Evolutionary conservation across 1,140 invertebrate genomes (phyloP).

Genomic region (Propsilocerus akamusi): DNA sequence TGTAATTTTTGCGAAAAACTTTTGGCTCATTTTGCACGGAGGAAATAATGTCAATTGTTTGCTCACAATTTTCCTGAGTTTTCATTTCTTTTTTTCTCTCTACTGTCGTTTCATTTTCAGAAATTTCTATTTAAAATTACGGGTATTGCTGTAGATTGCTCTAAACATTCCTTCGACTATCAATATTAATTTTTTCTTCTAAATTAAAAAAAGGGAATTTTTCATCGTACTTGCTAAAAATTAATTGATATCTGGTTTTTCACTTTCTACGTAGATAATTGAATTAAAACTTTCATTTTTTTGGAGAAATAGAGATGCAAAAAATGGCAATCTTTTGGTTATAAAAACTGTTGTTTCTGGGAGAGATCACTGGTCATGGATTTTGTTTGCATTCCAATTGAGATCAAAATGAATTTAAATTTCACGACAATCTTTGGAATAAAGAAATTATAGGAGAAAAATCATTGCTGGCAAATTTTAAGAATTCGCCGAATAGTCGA

Average conservation of each 20-base stretch:
- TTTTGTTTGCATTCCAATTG: not conserved
- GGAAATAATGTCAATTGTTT: not conserved
- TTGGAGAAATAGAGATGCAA: not conserved
- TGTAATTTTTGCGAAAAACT: too few species aligned
- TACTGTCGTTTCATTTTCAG: not conserved
- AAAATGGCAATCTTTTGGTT: constrained; percentile 3
- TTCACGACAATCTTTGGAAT: not conserved
- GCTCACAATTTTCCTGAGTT: not conserved
- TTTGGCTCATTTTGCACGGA: not conserved
- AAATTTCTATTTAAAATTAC: not conserved
- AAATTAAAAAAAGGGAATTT: not conserved
- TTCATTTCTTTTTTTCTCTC: not conserved
- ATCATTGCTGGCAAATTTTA: too few species aligned
- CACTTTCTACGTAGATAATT: not conserved
- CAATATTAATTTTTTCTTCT: not conserved
- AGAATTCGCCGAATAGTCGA: not conserved
- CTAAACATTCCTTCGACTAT: not conserved
- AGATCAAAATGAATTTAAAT: constrained; percentile 1
- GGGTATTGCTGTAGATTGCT: not conserved
- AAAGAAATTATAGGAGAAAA: too few species aligned
- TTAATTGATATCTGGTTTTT: not conserved
- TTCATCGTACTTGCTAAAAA: too few species aligned
- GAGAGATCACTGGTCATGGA: not conserved
- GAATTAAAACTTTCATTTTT: not conserved
- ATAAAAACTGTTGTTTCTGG: not conserved